Percentiles rank a stretch among this genome's conserved stretches.
phyloP scores from a whole-genome alignment of 2,113 vertebrate species.

The Neopipo cinnamomea region DNA sequence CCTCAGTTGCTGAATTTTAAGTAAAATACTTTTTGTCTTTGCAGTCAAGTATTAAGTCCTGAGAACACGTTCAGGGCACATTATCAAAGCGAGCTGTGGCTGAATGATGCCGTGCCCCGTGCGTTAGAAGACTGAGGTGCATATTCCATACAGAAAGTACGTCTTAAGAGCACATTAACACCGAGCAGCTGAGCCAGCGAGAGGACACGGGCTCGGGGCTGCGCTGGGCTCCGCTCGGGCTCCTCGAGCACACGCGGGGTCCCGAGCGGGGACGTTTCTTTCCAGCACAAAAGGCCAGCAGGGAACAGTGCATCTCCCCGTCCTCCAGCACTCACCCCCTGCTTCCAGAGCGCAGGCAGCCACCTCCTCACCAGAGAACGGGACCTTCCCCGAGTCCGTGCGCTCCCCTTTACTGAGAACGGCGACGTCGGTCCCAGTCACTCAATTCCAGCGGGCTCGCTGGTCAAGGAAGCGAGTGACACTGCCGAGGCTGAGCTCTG shows the following conservation, averaged over 20 bases:
- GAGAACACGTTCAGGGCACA: neutral
- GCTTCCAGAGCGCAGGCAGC: neutral
- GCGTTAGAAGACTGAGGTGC: neutral
- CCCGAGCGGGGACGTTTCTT: neutral
- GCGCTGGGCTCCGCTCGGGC: neutral
- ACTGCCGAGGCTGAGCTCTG: accelerated
- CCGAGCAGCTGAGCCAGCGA: neutral
- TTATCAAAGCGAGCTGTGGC: neutral
- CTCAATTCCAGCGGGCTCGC: no score
- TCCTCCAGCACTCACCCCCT: neutral
- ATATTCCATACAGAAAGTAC: neutral
- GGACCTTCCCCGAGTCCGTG: neutral
- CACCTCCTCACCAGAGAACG: neutral
- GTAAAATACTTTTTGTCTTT: neutral
- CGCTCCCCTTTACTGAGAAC: neutral
- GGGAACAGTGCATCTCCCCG: neutral
- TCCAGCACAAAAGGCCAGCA: neutral
- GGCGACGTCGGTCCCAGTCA: accelerated
- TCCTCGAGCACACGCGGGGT: neutral
- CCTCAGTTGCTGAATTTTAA: neutral
- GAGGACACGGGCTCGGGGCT: neutral
- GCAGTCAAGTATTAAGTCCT: neutral
- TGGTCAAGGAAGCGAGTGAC: accelerated
- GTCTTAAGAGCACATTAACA: accelerated
- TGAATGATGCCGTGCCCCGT: neutral